Base-by-base conservation (phyloP, 2,888 invertebrate genomes). In the Apodemia duryi region DNA sequence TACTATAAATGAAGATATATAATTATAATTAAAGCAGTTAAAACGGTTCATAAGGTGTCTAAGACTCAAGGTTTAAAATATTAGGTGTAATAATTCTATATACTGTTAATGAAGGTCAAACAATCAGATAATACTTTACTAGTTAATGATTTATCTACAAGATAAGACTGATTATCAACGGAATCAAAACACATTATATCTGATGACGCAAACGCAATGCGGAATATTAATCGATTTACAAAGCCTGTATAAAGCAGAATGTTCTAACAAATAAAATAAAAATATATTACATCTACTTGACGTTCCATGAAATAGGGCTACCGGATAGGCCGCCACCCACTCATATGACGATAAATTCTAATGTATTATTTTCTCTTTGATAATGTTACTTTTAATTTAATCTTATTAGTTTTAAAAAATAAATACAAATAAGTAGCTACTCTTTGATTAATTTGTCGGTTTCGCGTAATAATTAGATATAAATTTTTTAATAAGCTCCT, bases 141-240 rank as follows among this genome's bases (percentile, higher is more conserved):
- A 1, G 38, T 38, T 38, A 38, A 38, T 7, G 38, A 6, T 21
- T 52, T 28, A 52, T 52, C 52, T 21, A 38, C 6, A 21, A 28
- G 62, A 62, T 62, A 62, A 61, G 61, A 35, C 0, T 29, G n/a
- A 61, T 61, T 28, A 13, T 43, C n/a, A 35, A 11, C 38, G 2
- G n/a, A 52, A n/a, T 21, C 52, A 52, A 7, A 61, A 49, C 63
- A 67, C 66, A 66, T 49, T 41, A 29, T 51, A 68, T 68, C 68
- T 51, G 65, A 64, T 72, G 72, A 72, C 72, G 72, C 66, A 72
- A 68, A 63, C 63, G 51, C 68, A 68, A 65, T 73, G 72, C 72
- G 72, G 71, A 63, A 67, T 65, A 71, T 70, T 72, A 67, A 71
- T 70, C 67, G 66, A 66, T 70, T 65, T 29, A 52, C 41, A 46